A percentile compares a stretch with the other conserved stretches of the same genome.
These are phyloP conservation scores for Belgica antarctica DNA, from an alignment of 2,888 invertebrate species.

Conservation along the genomic window DNA sequence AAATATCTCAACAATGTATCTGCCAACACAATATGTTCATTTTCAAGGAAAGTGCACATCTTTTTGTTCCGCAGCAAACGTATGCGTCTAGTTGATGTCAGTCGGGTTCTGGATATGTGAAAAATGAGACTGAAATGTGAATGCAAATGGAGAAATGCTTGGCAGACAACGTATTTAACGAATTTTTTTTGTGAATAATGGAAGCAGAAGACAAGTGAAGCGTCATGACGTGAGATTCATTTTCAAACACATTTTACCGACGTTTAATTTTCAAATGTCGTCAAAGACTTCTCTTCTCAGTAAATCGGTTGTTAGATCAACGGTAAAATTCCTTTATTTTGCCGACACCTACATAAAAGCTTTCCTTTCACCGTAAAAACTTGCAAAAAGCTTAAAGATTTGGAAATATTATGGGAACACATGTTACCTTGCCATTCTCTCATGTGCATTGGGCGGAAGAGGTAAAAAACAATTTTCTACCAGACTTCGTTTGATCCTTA, in stretches of 20 bases:
- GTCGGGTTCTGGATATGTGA: too few relatives aligned
- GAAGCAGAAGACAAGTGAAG: background rate
- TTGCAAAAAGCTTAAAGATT: slow-evolving; percentile 10
- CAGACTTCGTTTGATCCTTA: slow-evolving; percentile 25
- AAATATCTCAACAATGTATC: too few relatives aligned
- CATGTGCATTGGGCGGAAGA: slow-evolving; percentile 7
- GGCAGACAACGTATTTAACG: background rate
- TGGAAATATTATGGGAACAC: slow-evolving; percentile 14
- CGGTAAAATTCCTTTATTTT: too few relatives aligned
- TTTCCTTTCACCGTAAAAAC: slow-evolving; percentile 21
- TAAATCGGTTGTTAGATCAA: too few relatives aligned
- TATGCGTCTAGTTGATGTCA: background rate
- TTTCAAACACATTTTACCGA: too few relatives aligned
- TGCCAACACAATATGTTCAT: too few relatives aligned
- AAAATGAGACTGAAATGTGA: slow-evolving; percentile 10
- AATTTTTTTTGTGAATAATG: background rate
- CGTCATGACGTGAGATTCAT: slow-evolving; percentile 1
- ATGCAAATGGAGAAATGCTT: too few relatives aligned
- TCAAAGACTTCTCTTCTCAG: too few relatives aligned
- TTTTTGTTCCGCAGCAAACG: too few relatives aligned
- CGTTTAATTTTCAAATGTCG: too few relatives aligned
- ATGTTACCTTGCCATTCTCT: background rate
- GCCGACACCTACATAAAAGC: background rate
- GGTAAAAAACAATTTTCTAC: slow-evolving; percentile 28
- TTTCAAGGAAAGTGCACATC: too few relatives aligned